Conservation (phyloP, 1,140 invertebrate genomes). For the Drosophila pseudoobscura region DNA sequence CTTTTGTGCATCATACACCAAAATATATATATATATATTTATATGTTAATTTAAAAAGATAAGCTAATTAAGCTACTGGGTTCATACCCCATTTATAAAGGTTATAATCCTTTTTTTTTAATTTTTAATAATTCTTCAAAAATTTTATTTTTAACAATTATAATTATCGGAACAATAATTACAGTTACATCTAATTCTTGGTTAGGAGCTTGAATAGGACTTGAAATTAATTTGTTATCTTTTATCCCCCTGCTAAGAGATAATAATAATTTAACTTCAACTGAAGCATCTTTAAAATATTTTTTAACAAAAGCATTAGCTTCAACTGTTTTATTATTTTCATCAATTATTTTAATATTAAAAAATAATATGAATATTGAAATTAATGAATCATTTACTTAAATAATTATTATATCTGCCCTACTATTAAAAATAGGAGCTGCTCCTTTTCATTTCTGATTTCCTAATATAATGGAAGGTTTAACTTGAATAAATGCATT, state of each 20-base stretch:
- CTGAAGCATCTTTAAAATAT: slow-evolving; percentile 84
- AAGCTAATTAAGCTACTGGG: slow-evolving; percentile 84
- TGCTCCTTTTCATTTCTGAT: slow-evolving; percentile 84
- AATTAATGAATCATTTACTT: slow-evolving; percentile 43
- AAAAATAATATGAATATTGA: slow-evolving; percentile 67
- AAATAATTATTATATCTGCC: slow-evolving; percentile 60
- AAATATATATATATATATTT: slow-evolving; percentile 67
- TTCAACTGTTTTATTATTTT: slow-evolving; percentile 84
- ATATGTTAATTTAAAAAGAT: slow-evolving; percentile 82
- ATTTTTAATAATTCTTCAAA: slow-evolving; percentile 83
- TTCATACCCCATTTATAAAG: slow-evolving; percentile 84
- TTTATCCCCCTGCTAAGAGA: slow-evolving; percentile 84
- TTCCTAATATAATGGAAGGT: slow-evolving; percentile 83
- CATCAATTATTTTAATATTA: slow-evolving; percentile 81
- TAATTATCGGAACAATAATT: slow-evolving; percentile 84
- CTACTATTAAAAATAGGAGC: slow-evolving; percentile 84
- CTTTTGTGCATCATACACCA: slow-evolving; percentile 85
- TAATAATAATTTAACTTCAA: slow-evolving; percentile 82
- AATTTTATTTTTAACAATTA: slow-evolving; percentile 83
- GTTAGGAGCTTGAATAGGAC: slow-evolving; percentile 84
- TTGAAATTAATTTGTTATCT: slow-evolving; percentile 85
- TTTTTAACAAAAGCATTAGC: slow-evolving; percentile 84
- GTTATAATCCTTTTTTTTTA: slow-evolving; percentile 84
- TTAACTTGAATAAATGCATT: slow-evolving; percentile 83
- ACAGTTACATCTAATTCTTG: slow-evolving; percentile 84